phyloP scores from a whole-genome alignment of 2,113 vertebrate genomes.

The Stigmatopora argus region DNA sequence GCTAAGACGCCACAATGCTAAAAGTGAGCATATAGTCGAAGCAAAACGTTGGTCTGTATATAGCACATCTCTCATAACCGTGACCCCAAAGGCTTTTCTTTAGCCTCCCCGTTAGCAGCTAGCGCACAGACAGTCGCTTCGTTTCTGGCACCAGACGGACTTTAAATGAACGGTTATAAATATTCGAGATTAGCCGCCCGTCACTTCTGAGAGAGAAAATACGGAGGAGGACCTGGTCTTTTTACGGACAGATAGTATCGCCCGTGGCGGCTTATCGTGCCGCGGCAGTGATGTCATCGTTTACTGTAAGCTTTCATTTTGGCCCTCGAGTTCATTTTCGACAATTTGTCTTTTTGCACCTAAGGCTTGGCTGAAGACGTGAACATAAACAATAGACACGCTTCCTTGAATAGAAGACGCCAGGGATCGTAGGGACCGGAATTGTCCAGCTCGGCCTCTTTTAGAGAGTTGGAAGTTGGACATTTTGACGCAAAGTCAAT shows the following conservation, averaged over 20 bases:
- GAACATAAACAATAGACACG: neutral
- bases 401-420: neutral
- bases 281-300: conserved; percentile 45
- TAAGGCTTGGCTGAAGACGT: neutral
- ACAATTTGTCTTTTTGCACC: neutral
- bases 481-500: no score
- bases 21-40: conserved; percentile 21
- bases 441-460: neutral
- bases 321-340: conserved; percentile 31
- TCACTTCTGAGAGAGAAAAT: conserved; percentile 11
- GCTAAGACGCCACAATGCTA: conserved; percentile 47
- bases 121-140: conserved; percentile 21
- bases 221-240: conserved; percentile 22
- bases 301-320: conserved; percentile 20
- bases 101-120: conserved; percentile 30
- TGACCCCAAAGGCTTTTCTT: conserved; percentile 28
- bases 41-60: neutral
- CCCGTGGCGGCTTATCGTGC: conserved; percentile 36
- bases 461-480: no score
- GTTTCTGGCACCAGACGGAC: conserved; percentile 31
- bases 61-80: conserved; percentile 11
- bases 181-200: conserved; percentile 53
- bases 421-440: neutral
- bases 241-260: conserved; percentile 36
- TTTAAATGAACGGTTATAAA: conserved; percentile 47